Conservation (phyloP, 2,797 vertebrate genomes). For the Cyclopterus lumpus region DNA sequence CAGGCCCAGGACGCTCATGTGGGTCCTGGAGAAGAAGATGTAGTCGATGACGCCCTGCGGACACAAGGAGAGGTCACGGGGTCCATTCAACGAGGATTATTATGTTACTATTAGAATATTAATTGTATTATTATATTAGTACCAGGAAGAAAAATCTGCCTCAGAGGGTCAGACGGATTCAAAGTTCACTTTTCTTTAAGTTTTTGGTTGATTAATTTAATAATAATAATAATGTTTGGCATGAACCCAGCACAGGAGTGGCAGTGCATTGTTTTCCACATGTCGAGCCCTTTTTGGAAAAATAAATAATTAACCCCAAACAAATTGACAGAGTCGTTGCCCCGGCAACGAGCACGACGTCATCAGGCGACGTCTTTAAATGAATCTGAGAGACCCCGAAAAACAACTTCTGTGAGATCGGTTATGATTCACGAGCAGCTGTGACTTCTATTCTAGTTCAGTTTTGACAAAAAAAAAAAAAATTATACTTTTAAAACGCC, state of each 20-base stretch:
- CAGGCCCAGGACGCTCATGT: constrained; percentile 95
- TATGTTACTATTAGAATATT: no score
- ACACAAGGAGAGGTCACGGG: constrained; percentile 14
- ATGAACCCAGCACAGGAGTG: not conserved
- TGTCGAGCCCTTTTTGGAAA: not conserved
- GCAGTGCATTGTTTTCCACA: not conserved
- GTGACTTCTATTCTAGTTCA: not conserved
- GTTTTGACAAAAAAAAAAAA: not conserved
- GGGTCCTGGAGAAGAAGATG: constrained; percentile 99
- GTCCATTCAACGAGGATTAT: no score
- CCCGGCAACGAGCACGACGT: not conserved
- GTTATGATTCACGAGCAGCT: not conserved
- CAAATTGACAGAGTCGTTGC: not conserved
- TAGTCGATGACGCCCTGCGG: constrained; percentile 98
- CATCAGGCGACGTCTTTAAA: no score
- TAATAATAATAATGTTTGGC: not conserved
- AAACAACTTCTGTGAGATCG: constrained; percentile 43
- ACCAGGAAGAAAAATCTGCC: no score
- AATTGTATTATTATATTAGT: no score
- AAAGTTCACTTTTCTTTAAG: no score
- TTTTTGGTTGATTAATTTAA: not conserved
- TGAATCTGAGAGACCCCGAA: constrained; percentile 18
- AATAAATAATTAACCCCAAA: no score
- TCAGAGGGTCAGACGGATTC: no score
- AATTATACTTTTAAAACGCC: constrained; percentile 45